Percentiles rank a stretch among this genome's conserved stretches.
Evolutionary conservation across 92 coral and sea anemone species (phyloP).

Genomic region (Heteractis magnifica): DNA sequence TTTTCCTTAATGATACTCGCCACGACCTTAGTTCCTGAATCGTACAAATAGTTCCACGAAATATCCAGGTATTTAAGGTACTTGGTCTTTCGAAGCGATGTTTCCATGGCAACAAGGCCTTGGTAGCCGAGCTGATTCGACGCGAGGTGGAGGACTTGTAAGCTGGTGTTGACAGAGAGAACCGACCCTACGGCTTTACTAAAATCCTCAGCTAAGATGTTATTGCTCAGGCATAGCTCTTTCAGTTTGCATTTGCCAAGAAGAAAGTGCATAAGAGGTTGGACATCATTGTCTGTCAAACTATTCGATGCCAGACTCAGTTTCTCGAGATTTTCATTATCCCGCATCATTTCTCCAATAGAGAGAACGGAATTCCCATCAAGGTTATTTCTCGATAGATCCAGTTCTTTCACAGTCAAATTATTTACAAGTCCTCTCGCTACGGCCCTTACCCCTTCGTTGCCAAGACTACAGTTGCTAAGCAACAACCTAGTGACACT

Average conservation of each 20-base stretch:
- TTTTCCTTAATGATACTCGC: slow-evolving; percentile 57
- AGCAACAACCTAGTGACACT: slow-evolving; percentile 51
- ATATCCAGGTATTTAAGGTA: slow-evolving; percentile 67
- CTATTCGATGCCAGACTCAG: slow-evolving; percentile 67
- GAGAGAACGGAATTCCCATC: slow-evolving; percentile 43
- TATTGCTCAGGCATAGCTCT: slow-evolving; percentile 67
- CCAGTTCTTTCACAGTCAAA: slow-evolving; percentile 57
- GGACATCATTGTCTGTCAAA: slow-evolving; percentile 61
- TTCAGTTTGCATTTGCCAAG: slow-evolving; percentile 45
- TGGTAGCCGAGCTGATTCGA: slow-evolving; percentile 71
- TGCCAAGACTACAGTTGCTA: slow-evolving; percentile 62
- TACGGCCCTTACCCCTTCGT: slow-evolving; percentile 75
- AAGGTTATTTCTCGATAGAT: slow-evolving; percentile 70
- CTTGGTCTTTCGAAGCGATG: slow-evolving; percentile 53
- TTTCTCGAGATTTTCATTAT: slow-evolving; percentile 48
- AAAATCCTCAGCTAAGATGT: slow-evolving; percentile 66
- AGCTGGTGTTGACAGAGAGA: slow-evolving; percentile 37
- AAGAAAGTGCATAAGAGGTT: slow-evolving; percentile 40
- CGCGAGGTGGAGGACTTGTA: slow-evolving; percentile 59
- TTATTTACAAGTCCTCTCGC: slow-evolving; percentile 60
- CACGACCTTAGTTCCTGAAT: slow-evolving; percentile 66
- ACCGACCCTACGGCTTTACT: slow-evolving; percentile 42
- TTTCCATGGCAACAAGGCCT: slow-evolving; percentile 62
- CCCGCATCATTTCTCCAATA: slow-evolving; percentile 58
- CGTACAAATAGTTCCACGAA: slow-evolving; percentile 91